Conservation (phyloP, 2,888 invertebrate species). For the Lamproptera curius region DNA sequence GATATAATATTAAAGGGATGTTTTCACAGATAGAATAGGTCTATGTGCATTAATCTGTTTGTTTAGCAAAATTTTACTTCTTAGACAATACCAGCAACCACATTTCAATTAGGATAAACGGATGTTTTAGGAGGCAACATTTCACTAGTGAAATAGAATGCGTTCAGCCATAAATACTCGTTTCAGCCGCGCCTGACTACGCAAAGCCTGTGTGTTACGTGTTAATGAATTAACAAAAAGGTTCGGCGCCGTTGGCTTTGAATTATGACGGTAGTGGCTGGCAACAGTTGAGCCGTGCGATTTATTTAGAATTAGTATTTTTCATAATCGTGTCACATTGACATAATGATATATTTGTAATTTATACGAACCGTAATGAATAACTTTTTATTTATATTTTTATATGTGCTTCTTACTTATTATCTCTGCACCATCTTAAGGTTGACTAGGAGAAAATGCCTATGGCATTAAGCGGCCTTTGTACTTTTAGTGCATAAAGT, state of each 20-base stretch:
- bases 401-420: too few relatives aligned
- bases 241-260: slow-evolving; percentile 39
- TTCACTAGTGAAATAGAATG: slow-evolving; percentile 7
- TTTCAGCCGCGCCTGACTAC: slow-evolving; percentile 1
- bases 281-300: slow-evolving; percentile 38
- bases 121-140: neutral
- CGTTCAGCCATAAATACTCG: slow-evolving; percentile 5
- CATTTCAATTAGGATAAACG: neutral
- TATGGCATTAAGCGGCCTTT: too few relatives aligned
- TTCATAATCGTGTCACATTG: slow-evolving; percentile 23
- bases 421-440: too few relatives aligned
- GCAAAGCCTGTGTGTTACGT: slow-evolving; percentile 24
- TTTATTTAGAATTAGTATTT: slow-evolving; percentile 37
- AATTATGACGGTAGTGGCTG: slow-evolving; percentile 44
- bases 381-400: too few relatives aligned
- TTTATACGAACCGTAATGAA: too few relatives aligned
- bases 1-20: too few relatives aligned
- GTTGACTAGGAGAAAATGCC: too few relatives aligned
- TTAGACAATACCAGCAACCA: neutral
- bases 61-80: neutral
- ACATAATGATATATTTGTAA: too few relatives aligned
- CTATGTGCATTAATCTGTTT: too few relatives aligned
- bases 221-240: slow-evolving; percentile 49
- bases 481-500: too few relatives aligned
- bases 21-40: too few relatives aligned